Base-by-base conservation (phyloP, 2,113 vertebrate genomes). In the Hemicordylus capensis region DNA sequence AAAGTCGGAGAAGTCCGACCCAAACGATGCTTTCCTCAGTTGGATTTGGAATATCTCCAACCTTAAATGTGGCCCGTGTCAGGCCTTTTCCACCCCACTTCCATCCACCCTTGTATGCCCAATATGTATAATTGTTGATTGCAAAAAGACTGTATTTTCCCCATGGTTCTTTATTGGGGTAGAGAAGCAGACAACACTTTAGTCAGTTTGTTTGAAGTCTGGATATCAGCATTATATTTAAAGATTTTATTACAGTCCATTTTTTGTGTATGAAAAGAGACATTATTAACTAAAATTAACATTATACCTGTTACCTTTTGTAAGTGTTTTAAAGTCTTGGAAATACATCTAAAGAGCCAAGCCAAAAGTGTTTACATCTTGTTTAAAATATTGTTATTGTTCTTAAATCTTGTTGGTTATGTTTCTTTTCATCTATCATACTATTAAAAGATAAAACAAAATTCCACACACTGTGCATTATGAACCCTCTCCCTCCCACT, bases 361-460 rank as follows among this genome's bases (percentile, higher is more conserved):
- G 20, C 34, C 56, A n/a, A 76, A 26, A 28, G 34, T 80, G 83
- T 14, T 83, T 58, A 22, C 46, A 34, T 61, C 81, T 56, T 10
- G 58, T 92, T 90, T 83, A 61, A 83, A 19, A 76, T 12, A 26
- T 84, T 31, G 42, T 78, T 85, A 26, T 22, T 84, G 22, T 70
- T 28, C 24, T 17, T 42, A 64, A 1, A 17, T 54, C 64, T 26
- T 63, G 11, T 37, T 26, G n/a, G n/a, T 12, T 14, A 19, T 39
- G 22, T 2, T 77, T 39, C 58, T 77, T 39, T 79, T 73, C 42
- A 87, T 69, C 44, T 5, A 72, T 66, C 34, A 48, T 80, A 76
- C 10, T 87, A 80, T 85, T 85, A 83, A 90, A 92, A 86, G 66
- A 84, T 80, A 59, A 54, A 9, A 85, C 19, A 51, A 85, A 90